Base-by-base conservation (phyloP, 2,888 invertebrate species). In the Arctia plantaginis region DNA sequence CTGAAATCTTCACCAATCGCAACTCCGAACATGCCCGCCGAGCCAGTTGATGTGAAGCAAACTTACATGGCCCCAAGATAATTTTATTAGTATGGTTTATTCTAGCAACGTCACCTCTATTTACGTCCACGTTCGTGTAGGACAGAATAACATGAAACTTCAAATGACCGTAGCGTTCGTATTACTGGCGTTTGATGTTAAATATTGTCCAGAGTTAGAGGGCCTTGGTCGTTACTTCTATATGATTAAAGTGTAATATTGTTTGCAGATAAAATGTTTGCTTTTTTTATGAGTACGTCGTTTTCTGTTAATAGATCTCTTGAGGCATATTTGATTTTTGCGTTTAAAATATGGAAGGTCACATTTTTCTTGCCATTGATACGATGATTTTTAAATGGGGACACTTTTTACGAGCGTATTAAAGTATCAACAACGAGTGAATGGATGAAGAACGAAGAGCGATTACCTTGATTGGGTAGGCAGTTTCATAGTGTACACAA, bases 111-210 rank as follows among this genome's bases (percentile, higher is more conserved):
- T 80, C 74, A 75, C 41, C 62, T 85, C 78, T 84, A 85, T 84
- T 84, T 84, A 62, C 67, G 82, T 77, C 71, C 64, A 33, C 27
- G 35, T 69, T 74, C 66, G 76, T 66, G 80, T 73, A 79, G 71
- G 79, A 85, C 80, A 85, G 78, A 81, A 83, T 79, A 80, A 71
- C 77, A 77, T 76, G 80, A 86, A 80, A 79, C 80, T 82, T 74
- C 70, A 67, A 75, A 80, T 69, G 75, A 81, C 81, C 82, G 78
- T 84, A 87, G 83, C 85, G 86, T 82, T 86, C 82, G 82, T 85
- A 85, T 78, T 79, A 79, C 77, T 74, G 78, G 77, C 79, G 77
- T 81, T 79, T 78, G 73, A 82, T 84, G 79, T 78, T 78, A 74
- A 80, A 76, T 80, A 78, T 76, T 59, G 3, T 39, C 8, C 8